A percentile compares a stretch with the other conserved stretches of the same genome.
Evolutionary conservation across 2,113 vertebrate genomes (phyloP).

Genomic region (Salvelinus namaycush): DNA sequence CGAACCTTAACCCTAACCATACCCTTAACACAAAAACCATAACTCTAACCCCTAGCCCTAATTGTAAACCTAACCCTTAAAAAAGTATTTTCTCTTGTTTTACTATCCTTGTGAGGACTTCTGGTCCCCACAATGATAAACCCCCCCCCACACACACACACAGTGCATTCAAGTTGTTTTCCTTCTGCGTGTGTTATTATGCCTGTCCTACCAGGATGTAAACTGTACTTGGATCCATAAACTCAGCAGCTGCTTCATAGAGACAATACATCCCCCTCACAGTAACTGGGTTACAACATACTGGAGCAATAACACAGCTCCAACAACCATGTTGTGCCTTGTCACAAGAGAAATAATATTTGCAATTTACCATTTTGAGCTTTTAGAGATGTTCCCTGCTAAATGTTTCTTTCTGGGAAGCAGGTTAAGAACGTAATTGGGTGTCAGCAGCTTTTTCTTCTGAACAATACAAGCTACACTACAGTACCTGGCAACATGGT

Average conservation of each 20-base stretch:
- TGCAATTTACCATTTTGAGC: background rate
- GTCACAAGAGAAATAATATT: background rate
- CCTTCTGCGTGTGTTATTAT: background rate
- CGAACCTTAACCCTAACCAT: no score
- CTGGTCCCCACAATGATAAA: no score
- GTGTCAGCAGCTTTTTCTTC: background rate
- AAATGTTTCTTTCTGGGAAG: background rate
- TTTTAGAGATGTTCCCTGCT: background rate
- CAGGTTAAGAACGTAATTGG: background rate
- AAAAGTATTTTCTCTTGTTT: no score
- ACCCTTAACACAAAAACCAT: no score
- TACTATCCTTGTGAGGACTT: no score
- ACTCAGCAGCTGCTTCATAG: background rate
- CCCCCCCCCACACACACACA: background rate
- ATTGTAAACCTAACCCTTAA: no score
- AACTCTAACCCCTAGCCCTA: no score
- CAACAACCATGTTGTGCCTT: background rate
- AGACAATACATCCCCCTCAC: background rate
- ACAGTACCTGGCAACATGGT: background rate
- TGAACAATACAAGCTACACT: background rate
- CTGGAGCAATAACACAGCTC: background rate
- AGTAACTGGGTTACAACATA: background rate
- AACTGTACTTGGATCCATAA: background rate
- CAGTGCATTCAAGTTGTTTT: background rate
- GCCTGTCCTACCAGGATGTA: background rate